A percentile compares a stretch with the other conserved stretches of the same genome.
Conservation (phyloP, 2,113 vertebrate species). For the Sarotherodon lohbergeri region DNA sequence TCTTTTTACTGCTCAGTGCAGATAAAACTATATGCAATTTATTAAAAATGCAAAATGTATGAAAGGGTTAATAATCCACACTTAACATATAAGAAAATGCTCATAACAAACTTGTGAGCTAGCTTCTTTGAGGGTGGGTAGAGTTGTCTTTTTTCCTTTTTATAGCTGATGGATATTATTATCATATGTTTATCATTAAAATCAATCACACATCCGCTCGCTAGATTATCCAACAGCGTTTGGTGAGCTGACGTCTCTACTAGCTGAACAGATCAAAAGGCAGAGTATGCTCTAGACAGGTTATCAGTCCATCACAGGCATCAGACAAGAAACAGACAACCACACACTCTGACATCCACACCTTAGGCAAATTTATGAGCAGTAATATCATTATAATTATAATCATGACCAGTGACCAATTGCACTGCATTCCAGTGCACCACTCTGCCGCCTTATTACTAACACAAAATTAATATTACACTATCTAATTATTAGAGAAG, state of each 20-base stretch:
- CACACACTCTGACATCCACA: background rate
- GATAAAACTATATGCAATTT: background rate
- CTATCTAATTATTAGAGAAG: background rate
- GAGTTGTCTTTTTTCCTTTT: background rate
- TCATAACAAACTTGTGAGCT: background rate
- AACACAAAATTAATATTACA: background rate
- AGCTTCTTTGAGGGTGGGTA: rapidly evolving
- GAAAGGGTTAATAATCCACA: background rate
- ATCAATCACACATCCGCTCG: too few relatives aligned
- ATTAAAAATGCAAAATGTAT: background rate
- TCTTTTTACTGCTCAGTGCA: background rate
- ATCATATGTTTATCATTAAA: too few relatives aligned
- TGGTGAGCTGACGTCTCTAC: background rate
- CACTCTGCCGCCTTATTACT: background rate
- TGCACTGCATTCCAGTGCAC: background rate
- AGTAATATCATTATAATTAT: background rate
- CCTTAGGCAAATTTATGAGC: background rate
- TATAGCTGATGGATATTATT: too few relatives aligned
- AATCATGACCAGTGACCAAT: background rate
- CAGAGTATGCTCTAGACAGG: background rate
- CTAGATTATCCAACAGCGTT: too few relatives aligned
- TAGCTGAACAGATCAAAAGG: background rate
- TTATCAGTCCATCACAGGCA: background rate
- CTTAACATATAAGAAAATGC: background rate
- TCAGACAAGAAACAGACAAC: background rate